Percentiles rank a stretch among this genome's conserved stretches.
Conservation (phyloP, 2,113 vertebrate genomes). For the Psilopsiagon aymara region DNA sequence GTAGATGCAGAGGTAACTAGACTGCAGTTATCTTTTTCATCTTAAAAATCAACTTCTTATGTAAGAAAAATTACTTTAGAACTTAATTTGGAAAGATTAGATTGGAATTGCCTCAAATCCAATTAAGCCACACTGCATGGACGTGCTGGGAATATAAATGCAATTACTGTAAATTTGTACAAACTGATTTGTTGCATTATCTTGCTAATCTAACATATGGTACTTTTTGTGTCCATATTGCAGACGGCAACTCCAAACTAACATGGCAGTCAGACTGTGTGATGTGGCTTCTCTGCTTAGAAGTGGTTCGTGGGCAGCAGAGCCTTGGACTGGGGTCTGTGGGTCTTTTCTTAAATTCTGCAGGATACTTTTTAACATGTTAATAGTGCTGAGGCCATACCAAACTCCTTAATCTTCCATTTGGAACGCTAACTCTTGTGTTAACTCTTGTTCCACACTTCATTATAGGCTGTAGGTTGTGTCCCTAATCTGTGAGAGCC, state of each 20-base stretch:
- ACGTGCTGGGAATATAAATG: slow-evolving; percentile 81
- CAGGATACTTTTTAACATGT: slow-evolving; percentile 79
- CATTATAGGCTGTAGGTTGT: slow-evolving; percentile 21
- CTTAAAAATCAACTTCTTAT: slow-evolving; percentile 60
- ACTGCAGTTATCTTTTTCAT: slow-evolving; percentile 51
- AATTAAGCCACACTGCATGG: slow-evolving; percentile 85
- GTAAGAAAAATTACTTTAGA: slow-evolving; percentile 55
- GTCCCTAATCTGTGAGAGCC: slow-evolving; percentile 58
- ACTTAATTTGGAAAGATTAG: slow-evolving; percentile 79
- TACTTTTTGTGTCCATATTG: slow-evolving; percentile 98
- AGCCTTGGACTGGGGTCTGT: slow-evolving; percentile 99
- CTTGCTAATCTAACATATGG: slow-evolving; percentile 91
- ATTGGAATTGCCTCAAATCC: slow-evolving; percentile 84
- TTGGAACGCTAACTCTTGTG: slow-evolving; percentile 13
- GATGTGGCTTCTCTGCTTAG: slow-evolving; percentile 99
- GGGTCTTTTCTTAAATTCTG: slow-evolving; percentile 86
- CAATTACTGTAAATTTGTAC: slow-evolving; percentile 85
- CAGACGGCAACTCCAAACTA: slow-evolving; percentile 98
- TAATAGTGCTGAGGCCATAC: slow-evolving; percentile 89
- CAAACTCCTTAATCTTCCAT: slow-evolving; percentile 80
- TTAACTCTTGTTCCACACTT: background rate
- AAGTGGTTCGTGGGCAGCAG: slow-evolving; percentile 99
- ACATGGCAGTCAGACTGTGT: slow-evolving; percentile 99
- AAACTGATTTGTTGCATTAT: slow-evolving; percentile 86
- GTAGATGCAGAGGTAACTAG: slow-evolving; percentile 38